These are phyloP conservation scores for Sandelia bainsii DNA, from an alignment of 2,797 vertebrate species.

Conservation along the genomic window DNA sequence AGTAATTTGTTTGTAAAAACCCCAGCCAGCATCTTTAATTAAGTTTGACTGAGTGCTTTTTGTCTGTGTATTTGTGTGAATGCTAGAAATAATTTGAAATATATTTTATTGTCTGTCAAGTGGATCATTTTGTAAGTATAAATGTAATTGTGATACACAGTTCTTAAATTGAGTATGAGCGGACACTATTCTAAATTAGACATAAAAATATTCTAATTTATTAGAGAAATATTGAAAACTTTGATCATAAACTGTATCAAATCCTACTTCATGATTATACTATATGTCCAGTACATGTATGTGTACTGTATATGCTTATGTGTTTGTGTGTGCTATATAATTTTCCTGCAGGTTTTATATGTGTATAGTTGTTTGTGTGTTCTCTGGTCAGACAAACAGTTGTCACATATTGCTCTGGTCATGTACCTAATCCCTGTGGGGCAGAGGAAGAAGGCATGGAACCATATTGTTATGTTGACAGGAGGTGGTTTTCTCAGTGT, in stretches of 20 bases:
- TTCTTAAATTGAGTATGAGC: neutral
- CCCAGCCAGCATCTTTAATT: constrained; percentile 51
- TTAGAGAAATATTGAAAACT: constrained; percentile 8
- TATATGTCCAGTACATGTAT: neutral
- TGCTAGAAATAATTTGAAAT: constrained; percentile 39
- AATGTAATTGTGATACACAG: neutral
- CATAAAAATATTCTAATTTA: neutral
- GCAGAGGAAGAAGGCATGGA: constrained; percentile 36
- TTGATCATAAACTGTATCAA: neutral
- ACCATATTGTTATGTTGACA: constrained; percentile 69
- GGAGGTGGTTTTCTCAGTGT: constrained; percentile 62
- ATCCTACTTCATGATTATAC: neutral
- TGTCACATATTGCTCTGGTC: constrained; percentile 43
- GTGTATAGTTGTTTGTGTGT: constrained; percentile 11
- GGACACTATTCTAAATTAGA: neutral
- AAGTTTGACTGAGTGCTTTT: constrained; percentile 37
- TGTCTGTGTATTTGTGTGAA: constrained; percentile 10
- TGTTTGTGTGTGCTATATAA: neutral
- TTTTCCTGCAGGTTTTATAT: constrained; percentile 4
- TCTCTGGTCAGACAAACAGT: constrained; percentile 35
- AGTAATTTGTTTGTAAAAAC: constrained; percentile 52
- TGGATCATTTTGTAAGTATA: constrained; percentile 3
- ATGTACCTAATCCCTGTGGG: constrained; percentile 52
- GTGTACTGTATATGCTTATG: neutral
- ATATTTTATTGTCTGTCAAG: constrained; percentile 23